Base-by-base conservation (phyloP, 2,888 invertebrate genomes). In the Incurvaria masculella region DNA sequence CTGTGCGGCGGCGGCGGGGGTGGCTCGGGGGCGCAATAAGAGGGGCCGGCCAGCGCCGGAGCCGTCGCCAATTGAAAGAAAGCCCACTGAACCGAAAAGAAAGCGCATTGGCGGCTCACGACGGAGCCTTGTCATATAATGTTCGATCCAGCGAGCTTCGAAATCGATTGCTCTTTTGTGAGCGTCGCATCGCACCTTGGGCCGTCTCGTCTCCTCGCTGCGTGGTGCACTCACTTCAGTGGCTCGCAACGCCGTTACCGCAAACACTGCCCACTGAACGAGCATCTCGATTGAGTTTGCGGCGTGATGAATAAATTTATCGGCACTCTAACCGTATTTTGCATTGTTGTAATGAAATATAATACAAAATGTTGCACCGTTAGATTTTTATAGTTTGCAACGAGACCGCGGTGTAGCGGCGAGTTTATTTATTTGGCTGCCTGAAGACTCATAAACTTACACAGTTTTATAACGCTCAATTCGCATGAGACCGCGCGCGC, bases 1-100 rank as follows among this genome's bases (percentile, higher is more conserved):
- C 33, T 8, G 33, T 23, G 23, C 33, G 33, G 33, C 8, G 33
- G 33, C 33, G 33, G 23, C 6, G 11, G 4, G 11, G 17, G 41
- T 10, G 18, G 41, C 41, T 4, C 16, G 41, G 68, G 69, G 74
- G 69, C 71, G 76, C 75, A 76, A 78, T 76, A 76, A 76, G 72
- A 70, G 69, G 68, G 66, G 71, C 72, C 33, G 75, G 69, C 69
- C 68, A 72, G 72, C 40, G 63, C 59, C 68, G 63, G 64, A 68
- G 69, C 74, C 74, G 69, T 74, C 76, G 76, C 74, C 79, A 79
- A 79, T 79, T 79, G 79, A 79, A 79, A 79, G 79, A 79, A 79
- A 79, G 75, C 78, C 74, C 79, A 79, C 65, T 79, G 79, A 79
- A 79, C 78, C 71, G 79, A 75, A 79, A 79, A 78, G 75, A 76